Conservation (phyloP, 2,797 vertebrate genomes). For the Perodicticus potto region DNA sequence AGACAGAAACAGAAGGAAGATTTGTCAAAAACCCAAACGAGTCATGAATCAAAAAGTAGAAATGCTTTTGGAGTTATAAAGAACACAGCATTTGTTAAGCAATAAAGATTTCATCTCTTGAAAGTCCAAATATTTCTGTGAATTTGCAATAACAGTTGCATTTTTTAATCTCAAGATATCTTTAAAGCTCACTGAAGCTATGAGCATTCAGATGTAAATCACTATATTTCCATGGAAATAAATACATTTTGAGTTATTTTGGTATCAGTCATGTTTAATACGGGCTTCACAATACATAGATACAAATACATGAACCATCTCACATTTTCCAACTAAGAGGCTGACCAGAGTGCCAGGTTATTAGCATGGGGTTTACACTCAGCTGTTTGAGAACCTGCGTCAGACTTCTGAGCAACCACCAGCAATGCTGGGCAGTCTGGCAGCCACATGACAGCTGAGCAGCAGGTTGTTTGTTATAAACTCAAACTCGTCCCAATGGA, state of each 20-base stretch:
- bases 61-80: neutral
- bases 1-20: neutral
- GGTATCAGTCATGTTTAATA: neutral
- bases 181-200: neutral
- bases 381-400: neutral
- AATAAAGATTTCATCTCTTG: neutral
- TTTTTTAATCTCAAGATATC: neutral
- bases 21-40: neutral
- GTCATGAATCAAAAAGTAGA: neutral
- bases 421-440: neutral
- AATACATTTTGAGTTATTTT: neutral
- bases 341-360: neutral
- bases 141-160: neutral
- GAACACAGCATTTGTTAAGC: neutral
- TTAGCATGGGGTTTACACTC: neutral
- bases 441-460: neutral
- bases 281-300: neutral
- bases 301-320: neutral
- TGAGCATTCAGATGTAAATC: neutral
- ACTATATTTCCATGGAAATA: neutral
- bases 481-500: neutral
- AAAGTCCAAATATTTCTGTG: neutral
- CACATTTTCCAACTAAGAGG: neutral
- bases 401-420: neutral
- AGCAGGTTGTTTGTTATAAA: neutral